Percentiles rank a stretch among this genome's conserved stretches.
phyloP scores from a whole-genome alignment of 2,797 vertebrate species.

The Halcyon chelicuti region DNA sequence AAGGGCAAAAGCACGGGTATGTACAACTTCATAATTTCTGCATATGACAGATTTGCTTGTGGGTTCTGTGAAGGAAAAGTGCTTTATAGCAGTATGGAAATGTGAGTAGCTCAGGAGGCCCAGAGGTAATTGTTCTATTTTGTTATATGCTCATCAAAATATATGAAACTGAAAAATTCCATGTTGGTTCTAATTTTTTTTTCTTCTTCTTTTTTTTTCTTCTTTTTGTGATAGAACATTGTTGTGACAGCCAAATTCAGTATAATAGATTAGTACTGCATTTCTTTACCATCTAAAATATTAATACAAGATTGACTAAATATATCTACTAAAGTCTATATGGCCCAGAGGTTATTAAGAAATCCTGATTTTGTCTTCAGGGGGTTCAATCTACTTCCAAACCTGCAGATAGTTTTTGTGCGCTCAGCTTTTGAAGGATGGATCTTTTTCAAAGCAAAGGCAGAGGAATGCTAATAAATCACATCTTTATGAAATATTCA shows the following conservation, averaged over 20 bases:
- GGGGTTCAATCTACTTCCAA: constrained; percentile 66
- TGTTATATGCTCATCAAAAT: constrained; percentile 46
- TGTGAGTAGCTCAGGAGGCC: neutral
- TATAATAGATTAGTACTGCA: constrained; percentile 44
- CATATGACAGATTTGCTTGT: neutral
- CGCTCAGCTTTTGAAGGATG: constrained; percentile 65
- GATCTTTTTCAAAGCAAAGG: constrained; percentile 74
- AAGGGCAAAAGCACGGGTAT: neutral
- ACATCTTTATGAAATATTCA: constrained; percentile 82
- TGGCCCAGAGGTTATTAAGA: constrained; percentile 65
- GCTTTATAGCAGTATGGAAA: neutral
- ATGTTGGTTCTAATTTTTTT: constrained; percentile 12
- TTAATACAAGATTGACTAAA: constrained; percentile 74
- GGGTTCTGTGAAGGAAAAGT: neutral
- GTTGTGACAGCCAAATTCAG: constrained; percentile 47
- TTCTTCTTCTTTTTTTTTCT: neutral
- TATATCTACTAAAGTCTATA: constrained; percentile 61
- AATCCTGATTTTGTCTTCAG: constrained; percentile 64
- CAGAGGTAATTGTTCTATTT: neutral
- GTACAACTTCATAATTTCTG: neutral
- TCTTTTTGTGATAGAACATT: neutral
- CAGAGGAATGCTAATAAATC: constrained; percentile 77
- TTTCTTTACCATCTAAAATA: constrained; percentile 72
- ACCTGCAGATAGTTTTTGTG: constrained; percentile 72
- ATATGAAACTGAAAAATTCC: constrained; percentile 29